Evolutionary conservation across 2,888 invertebrate genomes (phyloP), one percentile per base, ranked within the genome.

Genomic region (Brenthis ino): DNA sequence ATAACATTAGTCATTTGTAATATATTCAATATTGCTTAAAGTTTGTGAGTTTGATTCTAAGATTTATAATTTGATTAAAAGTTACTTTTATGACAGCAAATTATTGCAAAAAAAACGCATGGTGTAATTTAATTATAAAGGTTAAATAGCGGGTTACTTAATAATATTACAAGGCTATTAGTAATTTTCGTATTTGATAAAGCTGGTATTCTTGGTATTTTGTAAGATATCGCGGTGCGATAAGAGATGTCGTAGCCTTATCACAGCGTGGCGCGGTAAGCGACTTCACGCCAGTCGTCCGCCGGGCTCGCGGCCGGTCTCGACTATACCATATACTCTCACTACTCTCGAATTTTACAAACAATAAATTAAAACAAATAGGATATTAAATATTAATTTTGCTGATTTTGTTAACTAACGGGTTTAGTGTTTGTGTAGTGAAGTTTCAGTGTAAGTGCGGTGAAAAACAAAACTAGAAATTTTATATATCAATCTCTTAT

Each of bases 401-500:
- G 11, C 37, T 2, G 11, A 43, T 43, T 43, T 33, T 16, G 28
- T 3, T 33, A n/a, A 13, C 8, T n/a, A 37, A 16, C 37, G 20
- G 37, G 53, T 61, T 28, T 58, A 13, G 61, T 61, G 51, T 33
- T 58, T 14, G 61, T 61, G 51, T 33, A 48, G 68, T 66, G 72
- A 24, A 24, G 66, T 67, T 69, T 56, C 6, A 72, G 77, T 76
- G 75, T 51, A 68, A 71, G 77, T 76, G 75, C 51, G 71, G 75
- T 75, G 75, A 72, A 79, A 77, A 79, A 74, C 72, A 56, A 88
- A 89, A 89, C 84, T 72, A 84, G 80, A 71, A 69, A 78, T 70
- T 82, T 77, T 84, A 83, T 79, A 86, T 85, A 85, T 82, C 80
- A 82, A 77, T 80, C 64, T 76, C 67, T 87, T 88, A 87, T 86